Percentiles rank a stretch among this genome's conserved stretches.
phyloP scores from a whole-genome alignment of 1,140 invertebrate genomes.

The Panagrolaimus sp. region DNA sequence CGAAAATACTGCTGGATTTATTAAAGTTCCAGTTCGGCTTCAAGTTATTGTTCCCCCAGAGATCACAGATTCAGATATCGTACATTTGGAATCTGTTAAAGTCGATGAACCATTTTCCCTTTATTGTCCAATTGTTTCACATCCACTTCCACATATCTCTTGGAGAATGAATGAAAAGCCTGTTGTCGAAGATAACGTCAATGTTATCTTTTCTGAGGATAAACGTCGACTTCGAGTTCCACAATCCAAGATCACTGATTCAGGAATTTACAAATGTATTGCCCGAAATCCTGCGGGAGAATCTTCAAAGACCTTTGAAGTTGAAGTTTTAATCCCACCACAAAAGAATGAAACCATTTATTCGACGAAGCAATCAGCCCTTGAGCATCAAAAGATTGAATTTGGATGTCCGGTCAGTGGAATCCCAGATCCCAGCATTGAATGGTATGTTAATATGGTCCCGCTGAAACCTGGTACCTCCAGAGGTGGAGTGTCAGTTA shows the following conservation, averaged over 20 bases:
- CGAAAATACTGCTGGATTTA: slow-evolving; percentile 67
- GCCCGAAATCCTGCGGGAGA: slow-evolving; percentile 28
- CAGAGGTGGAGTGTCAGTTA: slow-evolving; percentile 34
- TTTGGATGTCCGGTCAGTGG: slow-evolving; percentile 50
- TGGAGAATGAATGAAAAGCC: slow-evolving; percentile 40
- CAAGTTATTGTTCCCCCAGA: slow-evolving; percentile 52
- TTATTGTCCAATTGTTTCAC: slow-evolving; percentile 46
- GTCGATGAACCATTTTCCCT: slow-evolving; percentile 39
- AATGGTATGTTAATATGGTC: slow-evolving; percentile 40
- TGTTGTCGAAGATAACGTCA: slow-evolving; percentile 25
- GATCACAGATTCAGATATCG: slow-evolving; percentile 37
- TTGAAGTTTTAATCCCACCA: slow-evolving; percentile 48
- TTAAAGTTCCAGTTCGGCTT: slow-evolving; percentile 64
- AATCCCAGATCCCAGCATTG: slow-evolving; percentile 37
- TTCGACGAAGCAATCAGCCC: slow-evolving; percentile 33
- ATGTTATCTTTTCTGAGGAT: slow-evolving; percentile 14
- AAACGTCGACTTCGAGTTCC: slow-evolving; percentile 16
- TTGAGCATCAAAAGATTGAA: slow-evolving; percentile 43
- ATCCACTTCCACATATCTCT: slow-evolving; percentile 32
- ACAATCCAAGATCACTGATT: slow-evolving; percentile 11
- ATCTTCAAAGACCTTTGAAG: slow-evolving; percentile 51
- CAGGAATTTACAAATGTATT: slow-evolving; percentile 23
- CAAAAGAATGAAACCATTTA: slow-evolving; percentile 40
- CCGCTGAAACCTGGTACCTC: slow-evolving; percentile 27
- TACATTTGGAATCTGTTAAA: slow-evolving; percentile 31